A percentile compares a stretch with the other conserved stretches of the same genome.
These are phyloP conservation scores for Physocephala rufipes DNA, from an alignment of 2,888 invertebrate species.

Conservation along the genomic window DNA sequence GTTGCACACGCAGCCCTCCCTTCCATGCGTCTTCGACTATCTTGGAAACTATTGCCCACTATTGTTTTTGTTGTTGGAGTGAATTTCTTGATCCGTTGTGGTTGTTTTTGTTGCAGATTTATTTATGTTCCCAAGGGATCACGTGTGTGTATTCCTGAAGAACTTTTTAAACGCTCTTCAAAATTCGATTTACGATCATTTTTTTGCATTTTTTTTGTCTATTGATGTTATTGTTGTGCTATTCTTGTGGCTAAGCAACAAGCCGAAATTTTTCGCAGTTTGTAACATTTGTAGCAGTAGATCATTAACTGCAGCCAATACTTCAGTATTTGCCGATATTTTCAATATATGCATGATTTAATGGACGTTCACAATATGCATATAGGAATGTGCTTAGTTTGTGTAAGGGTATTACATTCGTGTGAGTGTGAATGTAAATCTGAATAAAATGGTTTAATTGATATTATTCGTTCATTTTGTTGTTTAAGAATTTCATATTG, in stretches of 20 bases:
- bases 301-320: neutral
- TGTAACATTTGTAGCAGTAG: neutral
- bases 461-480: too few species aligned
- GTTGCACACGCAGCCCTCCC: constrained; percentile 9
- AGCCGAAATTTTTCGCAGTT: neutral
- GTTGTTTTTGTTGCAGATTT: neutral
- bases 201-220: neutral
- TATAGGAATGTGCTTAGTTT: too few species aligned
- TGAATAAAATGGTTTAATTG: too few species aligned
- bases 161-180: neutral
- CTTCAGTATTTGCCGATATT: neutral
- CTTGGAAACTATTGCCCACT: neutral
- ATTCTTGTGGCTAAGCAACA: neutral
- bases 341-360: neutral
- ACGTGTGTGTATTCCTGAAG: neutral
- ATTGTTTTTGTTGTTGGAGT: neutral
- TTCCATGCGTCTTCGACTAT: neutral
- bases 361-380: too few species aligned
- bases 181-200: constrained; percentile 12
- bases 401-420: too few species aligned
- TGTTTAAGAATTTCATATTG: too few species aligned
- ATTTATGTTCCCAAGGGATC: neutral
- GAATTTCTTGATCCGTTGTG: neutral
- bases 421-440: too few species aligned
- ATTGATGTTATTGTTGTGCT: neutral